Evolutionary conservation across 2,797 vertebrate genomes (phyloP), one percentile per base, ranked within the genome.

Genomic region (Gobionotothen gibberifrons): DNA sequence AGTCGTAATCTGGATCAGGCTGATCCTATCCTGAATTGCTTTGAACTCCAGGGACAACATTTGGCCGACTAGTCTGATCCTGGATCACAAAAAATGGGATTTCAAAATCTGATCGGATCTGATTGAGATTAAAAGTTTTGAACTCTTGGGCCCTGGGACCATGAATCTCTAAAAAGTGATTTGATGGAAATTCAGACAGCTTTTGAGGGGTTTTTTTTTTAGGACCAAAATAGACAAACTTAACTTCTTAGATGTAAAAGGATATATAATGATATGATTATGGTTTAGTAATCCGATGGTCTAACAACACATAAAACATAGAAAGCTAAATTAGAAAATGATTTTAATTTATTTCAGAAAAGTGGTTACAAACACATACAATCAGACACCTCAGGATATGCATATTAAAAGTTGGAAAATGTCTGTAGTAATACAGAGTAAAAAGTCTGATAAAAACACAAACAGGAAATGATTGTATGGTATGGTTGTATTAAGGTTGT

Each of bases 341-440:
- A 46, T 72, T 80, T 90, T 85, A 82, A 90, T 90, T 89, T 83
- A 91, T 83, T 85, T 64, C 39, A 78, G 62, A 82, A 83, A 82
- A 61, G 7, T 2, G 47, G 67, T 81, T 71, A 84, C 48, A 74
- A 72, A 83, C 53, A 82, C 21, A 53, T 7, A 81, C 49, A 76
- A 76, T 65, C 54, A 78, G 52, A 32, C 42, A 74, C 68, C 10
- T 72, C 56, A 74, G 48, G 56, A 68, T 46, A 43, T 49, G 9
- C 26, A 74, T 26, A 64, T 74, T 58, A 66, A 82, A 69, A 11
- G 39, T 7, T 62, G 26, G 63, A 60, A 65, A n/a, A 62, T 52
- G 14, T 69, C n/a, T 72, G 44, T 22, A 69, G 68, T 70, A 53
- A 53, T n/a, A 64, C 43, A 74, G 56, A 76, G 48, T 26, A 26